Base-by-base conservation (phyloP, 2,888 invertebrate genomes). In the Chironomus riparius region DNA sequence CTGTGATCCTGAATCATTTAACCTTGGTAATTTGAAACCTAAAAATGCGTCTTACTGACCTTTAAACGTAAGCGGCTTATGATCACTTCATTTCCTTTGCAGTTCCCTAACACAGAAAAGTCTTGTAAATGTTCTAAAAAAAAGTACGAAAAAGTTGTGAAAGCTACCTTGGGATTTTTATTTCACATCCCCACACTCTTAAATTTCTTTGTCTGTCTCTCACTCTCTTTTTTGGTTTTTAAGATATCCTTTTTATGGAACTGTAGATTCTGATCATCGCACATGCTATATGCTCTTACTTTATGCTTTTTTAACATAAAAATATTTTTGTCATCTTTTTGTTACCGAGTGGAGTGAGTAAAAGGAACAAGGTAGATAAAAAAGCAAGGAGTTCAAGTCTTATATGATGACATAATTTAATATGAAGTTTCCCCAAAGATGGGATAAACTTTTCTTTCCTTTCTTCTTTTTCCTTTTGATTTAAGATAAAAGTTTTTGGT, bases 201-300 rank as follows among this genome's bases (percentile, higher is more conserved):
- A 56, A 18, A 56, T 56, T 18, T 5, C 6, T 18, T 56, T 56
- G n/a, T 50, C 50, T 56, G 2, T 18, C 5, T 4, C 15, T 18
- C 56, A 1, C 5, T 65, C 24, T 68, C 38, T 38, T 38, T 38
- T 38, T 38, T 38, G 38, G 38, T 38, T 38, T 38, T 38, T 38
- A 38, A 38, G 68, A 68, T 68, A 68, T 68, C 68, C 38, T 68
- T 68, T 68, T 68, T 68, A 38, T 38, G 15, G 47, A 15, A 38
- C 38, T 47, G 47, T 68, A 22, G 65, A 68, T 68, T 38, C 68
- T 68, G 68, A 68, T 68, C 28, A 68, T 22, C 68, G 28, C 47
- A 68, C 21, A 18, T 38, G 38, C 38, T 38, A 56, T 18, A 56
- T 4, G 50, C 56, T 38, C 2, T 38, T 38, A 38, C 38, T 38